Base-by-base conservation (phyloP, 1,140 invertebrate species). In the Druon quercuslanigerum region DNA sequence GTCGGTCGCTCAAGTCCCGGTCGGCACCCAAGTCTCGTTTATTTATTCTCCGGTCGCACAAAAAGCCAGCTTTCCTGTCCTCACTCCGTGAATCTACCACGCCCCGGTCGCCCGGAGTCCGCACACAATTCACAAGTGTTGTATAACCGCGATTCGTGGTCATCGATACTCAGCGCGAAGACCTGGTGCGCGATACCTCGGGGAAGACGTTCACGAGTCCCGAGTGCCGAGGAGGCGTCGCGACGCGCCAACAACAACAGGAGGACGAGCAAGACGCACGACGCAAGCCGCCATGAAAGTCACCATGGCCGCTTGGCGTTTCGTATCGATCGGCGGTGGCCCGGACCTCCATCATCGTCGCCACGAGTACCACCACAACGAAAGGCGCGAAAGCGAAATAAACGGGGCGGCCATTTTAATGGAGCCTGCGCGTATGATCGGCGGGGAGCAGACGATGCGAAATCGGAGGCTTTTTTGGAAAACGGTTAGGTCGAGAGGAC, bases 401-500 rank as follows among this genome's bases (percentile, higher is more conserved):
- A 40, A 57, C 40, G 51, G 54, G 57, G 72, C 50, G 25, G 87
- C 89, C 89, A 92, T 92, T 86, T 92, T 92, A 87, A 87, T 86
- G 86, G 92, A 92, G 92, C 86, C 92, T 93, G 92, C 92, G 92
- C 92, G 89, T 86, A 91, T 86, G 88, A 85, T 79, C 40, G 57
- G 82, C 83, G 86, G 60, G 60, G 85, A 90, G 88, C 90, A 92
- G 91, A 92, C 90, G 89, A 92, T 91, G 86, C 85, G 84, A 83
- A 90, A 81, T 87, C 84, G 73, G 74, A 7, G 50, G 50, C 57
- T 74, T 81, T 83, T 86, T 84, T 77, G 72, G 80, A 79, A 33
- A 75, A 14, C 52, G 17, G 17, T n/a, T 11, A 19, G n/a, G 12
- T 19, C n/a, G 7, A 4, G 71, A 19, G 56, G 25, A 51, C 33